Evolutionary conservation across 1,140 invertebrate genomes (phyloP), one percentile per base, ranked within the genome.

Genomic region (Cheumatopsyche charites): DNA sequence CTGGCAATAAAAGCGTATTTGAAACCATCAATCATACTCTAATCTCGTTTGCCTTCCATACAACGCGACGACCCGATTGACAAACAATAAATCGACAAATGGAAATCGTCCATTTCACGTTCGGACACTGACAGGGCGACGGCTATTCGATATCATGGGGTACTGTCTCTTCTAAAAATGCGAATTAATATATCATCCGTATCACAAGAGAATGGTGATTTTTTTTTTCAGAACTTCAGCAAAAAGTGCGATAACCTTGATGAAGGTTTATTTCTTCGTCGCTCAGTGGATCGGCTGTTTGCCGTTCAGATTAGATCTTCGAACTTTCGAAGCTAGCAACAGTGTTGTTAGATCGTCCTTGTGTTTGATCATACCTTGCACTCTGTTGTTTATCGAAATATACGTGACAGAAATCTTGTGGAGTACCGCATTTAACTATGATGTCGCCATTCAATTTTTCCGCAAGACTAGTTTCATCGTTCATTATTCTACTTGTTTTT

Each of bases 281-380:
- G 58, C 45, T 2, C 67, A 73, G 62, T 73, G 68, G 67, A 25
- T 70, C 21, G 72, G 67, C 17, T 70, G 45, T 67, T 61, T 73
- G 17, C 72, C 72, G 6, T 73, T 73, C 42, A 63, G 43, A 45
- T 61, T 70, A 7, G 43, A 62, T 25, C 25, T 47, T 47, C 29
- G 47, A 15, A 62, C 52, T 15, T 70, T 70, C 36, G 45, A 42
- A 61, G 7, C 26, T 4, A 23, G 13, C 17, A 5, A 9, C 12
- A 70, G 41, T 11, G 6, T 1, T 26, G 42, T 70, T 3, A 7
- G 66, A 70, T 62, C 52, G 2, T 15, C 55, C 0, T 62, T 62
- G 21, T 62, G 41, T 36, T 12, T 62, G 13, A 61, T 70, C 12
- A 19, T 43, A 26, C 26, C 68, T 12, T 55, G 11, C 21, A 5